A percentile compares a stretch with the other conserved stretches of the same genome.
These are phyloP conservation scores for Rhamphomyia laevipes DNA, from an alignment of 2,888 invertebrate species.

Conservation along the genomic window DNA sequence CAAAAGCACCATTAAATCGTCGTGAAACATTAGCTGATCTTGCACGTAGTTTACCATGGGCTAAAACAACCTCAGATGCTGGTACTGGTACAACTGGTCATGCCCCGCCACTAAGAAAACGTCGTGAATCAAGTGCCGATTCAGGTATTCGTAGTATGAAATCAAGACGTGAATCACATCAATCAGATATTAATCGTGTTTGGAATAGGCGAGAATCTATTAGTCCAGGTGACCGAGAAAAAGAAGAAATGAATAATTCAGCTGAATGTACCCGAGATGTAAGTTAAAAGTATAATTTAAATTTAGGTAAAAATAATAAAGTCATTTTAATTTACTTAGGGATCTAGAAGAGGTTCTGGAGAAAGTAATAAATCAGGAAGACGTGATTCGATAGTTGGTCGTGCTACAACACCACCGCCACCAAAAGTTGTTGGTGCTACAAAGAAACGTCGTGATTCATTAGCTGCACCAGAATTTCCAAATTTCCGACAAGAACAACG, in stretches of 20 bases:
- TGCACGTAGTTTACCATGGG: slow-evolving; percentile 75
- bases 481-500: slow-evolving; percentile 49
- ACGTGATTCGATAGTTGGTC: slow-evolving; percentile 50
- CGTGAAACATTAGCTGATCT: slow-evolving; percentile 81
- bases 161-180: slow-evolving; percentile 59
- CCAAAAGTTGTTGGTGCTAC: slow-evolving; percentile 51
- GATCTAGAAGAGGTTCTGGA: slow-evolving; percentile 48
- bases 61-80: slow-evolving; percentile 49
- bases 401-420: slow-evolving; percentile 41
- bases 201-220: slow-evolving; percentile 53
- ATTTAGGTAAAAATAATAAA: neutral
- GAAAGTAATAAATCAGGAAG: slow-evolving; percentile 57
- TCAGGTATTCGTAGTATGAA: slow-evolving; percentile 68
- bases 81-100: slow-evolving; percentile 31
- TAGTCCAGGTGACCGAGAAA: slow-evolving; percentile 39
- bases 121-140: slow-evolving; percentile 81
- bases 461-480: slow-evolving; percentile 42
- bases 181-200: slow-evolving; percentile 56
- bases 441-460: slow-evolving; percentile 47
- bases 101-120: slow-evolving; percentile 47
- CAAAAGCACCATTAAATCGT: slow-evolving; percentile 60
- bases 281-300: slow-evolving; percentile 5
- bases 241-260: slow-evolving; percentile 18
- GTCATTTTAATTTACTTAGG: slow-evolving; percentile 17
- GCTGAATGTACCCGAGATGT: slow-evolving; percentile 17